Percentiles rank a stretch among this genome's conserved stretches.
Evolutionary conservation across 1,140 invertebrate genomes (phyloP).

Genomic region (Holcopasites calliopsidis): DNA sequence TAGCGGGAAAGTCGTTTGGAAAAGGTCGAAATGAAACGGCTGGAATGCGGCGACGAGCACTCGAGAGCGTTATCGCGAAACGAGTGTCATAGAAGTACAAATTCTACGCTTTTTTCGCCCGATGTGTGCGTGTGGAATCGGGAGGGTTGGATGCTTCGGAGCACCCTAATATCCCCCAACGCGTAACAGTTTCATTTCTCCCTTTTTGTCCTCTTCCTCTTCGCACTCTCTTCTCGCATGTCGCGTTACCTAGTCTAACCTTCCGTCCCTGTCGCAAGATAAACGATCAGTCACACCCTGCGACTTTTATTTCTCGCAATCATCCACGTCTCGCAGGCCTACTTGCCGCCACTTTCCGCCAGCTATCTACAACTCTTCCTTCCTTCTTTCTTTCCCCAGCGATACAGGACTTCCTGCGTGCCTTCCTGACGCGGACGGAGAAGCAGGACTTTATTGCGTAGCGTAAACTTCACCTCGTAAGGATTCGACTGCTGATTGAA

Average conservation of each 20-base stretch:
- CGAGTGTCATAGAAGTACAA: constrained; percentile 58
- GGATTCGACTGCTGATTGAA: constrained; percentile 66
- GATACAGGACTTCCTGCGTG: constrained; percentile 30
- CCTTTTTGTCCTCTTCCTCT: constrained; percentile 29
- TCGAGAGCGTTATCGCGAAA: constrained; percentile 61
- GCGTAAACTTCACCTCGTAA: constrained; percentile 64
- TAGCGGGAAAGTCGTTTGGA: constrained; percentile 29
- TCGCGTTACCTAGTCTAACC: constrained; percentile 31
- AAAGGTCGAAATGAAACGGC: constrained; percentile 67
- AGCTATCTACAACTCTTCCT: constrained; percentile 23
- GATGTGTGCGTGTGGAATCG: constrained; percentile 5
- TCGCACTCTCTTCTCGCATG: constrained; percentile 33
- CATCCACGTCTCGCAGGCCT: constrained; percentile 62
- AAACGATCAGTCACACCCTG: constrained; percentile 75
- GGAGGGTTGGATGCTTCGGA: constrained; percentile 37
- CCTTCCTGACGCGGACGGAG: constrained; percentile 6
- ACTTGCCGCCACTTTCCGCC: constrained; percentile 38
- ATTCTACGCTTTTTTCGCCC: constrained; percentile 47
- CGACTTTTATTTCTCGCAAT: constrained; percentile 74
- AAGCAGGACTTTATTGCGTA: constrained; percentile 61
- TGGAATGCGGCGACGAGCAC: constrained; percentile 63
- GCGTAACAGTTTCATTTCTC: constrained; percentile 65
- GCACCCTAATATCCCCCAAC: constrained; percentile 63
- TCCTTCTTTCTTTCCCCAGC: constrained; percentile 6
- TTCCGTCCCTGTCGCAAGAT: constrained; percentile 58